Base-by-base conservation (phyloP, 2,113 vertebrate genomes). In the Xenopus laevis region DNA sequence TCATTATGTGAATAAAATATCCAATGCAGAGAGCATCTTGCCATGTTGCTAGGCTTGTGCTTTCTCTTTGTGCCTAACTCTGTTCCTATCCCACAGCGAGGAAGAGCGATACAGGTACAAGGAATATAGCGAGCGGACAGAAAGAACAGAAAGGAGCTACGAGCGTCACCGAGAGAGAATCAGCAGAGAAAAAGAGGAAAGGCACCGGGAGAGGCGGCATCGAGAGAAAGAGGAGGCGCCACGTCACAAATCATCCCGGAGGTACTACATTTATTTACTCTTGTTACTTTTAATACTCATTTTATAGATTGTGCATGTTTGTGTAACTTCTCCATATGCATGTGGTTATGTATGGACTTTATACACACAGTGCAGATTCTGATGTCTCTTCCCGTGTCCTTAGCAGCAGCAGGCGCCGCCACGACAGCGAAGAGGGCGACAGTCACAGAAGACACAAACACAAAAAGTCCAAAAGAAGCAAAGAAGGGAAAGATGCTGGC, bases 371-470 rank as follows among this genome's bases (percentile, higher is more conserved):
- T 40, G 33, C 6, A 40, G 47, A 13, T 50, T 50, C 46, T 50
- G 21, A 71, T 70, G 44, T 40, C 11, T 6, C 68, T 13, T 73
- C 9, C 77, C n/a, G n/a, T 68, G 0, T 75, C 46, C 80, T 81
- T 79, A 98, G 96, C 84, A 98, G 96, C 83, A 99, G 97, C 88
- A 92, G 97, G 80, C 90, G 90, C 62, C 93, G 95, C 55, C 87
- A 93, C 0, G 87, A 90, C 77, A 92, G 88, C 68, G 91, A 94
- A 85, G 91, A 95, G 73, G 89, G 87, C 64, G 90, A 94, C 66
- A 91, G 85, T 87, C 97, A 99, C 82, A 91, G 96, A 81, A 90
- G 92, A 85, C 91, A 90, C 89, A 99, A 99, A 87, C 97, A 99
- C 84, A 95, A 99, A 93, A 94, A 93, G 61, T 98, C 95, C 71